phyloP scores from a whole-genome alignment of 2,888 invertebrate genomes.

The Drosophila phalerata region DNA sequence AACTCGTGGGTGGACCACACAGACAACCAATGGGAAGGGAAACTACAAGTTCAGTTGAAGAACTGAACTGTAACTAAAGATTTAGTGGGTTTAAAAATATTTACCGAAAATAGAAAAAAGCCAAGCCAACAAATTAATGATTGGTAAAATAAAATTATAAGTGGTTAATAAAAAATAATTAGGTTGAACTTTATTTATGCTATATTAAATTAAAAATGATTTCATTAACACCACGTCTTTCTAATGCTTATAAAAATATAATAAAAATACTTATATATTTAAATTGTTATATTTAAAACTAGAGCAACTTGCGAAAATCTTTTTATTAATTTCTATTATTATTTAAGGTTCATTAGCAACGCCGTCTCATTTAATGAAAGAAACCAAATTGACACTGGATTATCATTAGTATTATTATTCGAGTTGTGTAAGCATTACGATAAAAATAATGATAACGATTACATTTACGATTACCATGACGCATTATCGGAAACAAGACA shows the following conservation, averaged over 20 bases:
- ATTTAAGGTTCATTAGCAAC: slow-evolving; percentile 15
- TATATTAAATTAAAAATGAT: no score
- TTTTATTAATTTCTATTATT: not conserved
- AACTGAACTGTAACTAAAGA: no score
- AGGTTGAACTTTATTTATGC: no score
- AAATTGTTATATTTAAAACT: slow-evolving; percentile 12
- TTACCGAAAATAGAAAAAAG: no score
- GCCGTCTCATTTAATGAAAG: slow-evolving; percentile 11
- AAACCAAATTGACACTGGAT: slow-evolving; percentile 33
- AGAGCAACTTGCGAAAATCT: slow-evolving; percentile 29
- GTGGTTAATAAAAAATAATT: no score
- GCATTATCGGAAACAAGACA: slow-evolving; percentile 30
- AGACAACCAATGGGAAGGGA: slow-evolving; percentile 10
- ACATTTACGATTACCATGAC: slow-evolving; percentile 8
- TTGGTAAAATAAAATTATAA: no score
- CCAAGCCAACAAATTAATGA: no score
- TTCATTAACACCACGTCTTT: no score
- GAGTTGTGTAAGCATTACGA: slow-evolving; percentile 9
- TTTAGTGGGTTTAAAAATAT: no score
- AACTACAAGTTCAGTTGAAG: no score
- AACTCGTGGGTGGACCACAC: slow-evolving; percentile 52
- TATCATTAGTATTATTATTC: slow-evolving; percentile 13
- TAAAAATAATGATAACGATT: slow-evolving; percentile 3
- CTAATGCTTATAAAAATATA: not conserved
- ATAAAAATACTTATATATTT: not conserved